Evolutionary conservation across 2,113 vertebrate genomes (phyloP), one percentile per base, ranked within the genome.

Genomic region (Anthoscopus minutus): DNA sequence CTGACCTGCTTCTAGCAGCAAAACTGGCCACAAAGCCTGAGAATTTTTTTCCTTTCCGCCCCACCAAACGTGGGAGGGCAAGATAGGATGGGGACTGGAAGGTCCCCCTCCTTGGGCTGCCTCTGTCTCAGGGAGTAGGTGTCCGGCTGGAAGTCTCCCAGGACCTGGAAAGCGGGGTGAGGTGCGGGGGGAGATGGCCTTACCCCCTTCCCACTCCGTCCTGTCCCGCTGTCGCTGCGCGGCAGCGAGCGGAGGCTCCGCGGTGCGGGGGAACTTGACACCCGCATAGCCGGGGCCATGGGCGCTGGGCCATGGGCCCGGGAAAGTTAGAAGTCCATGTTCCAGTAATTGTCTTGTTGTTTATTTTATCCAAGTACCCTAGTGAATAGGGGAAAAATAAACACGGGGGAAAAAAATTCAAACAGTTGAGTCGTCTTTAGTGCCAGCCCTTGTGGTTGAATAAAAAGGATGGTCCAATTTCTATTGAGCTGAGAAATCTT

Each of bases 401-500:
- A 98, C 98, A 98, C 71, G 96, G 89, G 91, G 85, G 85, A 78
- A 97, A 98, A 98, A 98, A 98, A 98, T 98, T 97, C 98, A 98
- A 98, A 98, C 96, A 98, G 98, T 98, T 93, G 98, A 98, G 97
- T 98, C 98, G 98, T 98, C 98, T 98, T 98, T 99, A 99, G 98
- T 98, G 98, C 97, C 98, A 98, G 98, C 98, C 98, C 98, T 98
- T 98, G 98, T 98, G 98, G 92, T 95, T 98, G 97, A 98, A 98
- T 98, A 98, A 98, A 99, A 98, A 98, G 98, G 98, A 99, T 98
- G 98, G 98, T 98, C 98, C 97, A 97, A 97, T 98, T 98, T 99
- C 98, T 98, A 98, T 99, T 99, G 98, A 99, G 98, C 98, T 98
- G 96, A 98, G 96, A 98, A 98, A 98, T 98, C 98, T 99, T 99